Percentiles rank a stretch among this genome's conserved stretches.
Conservation (phyloP, 2,888 invertebrate species). For the Zaprionus obscuricornis region DNA sequence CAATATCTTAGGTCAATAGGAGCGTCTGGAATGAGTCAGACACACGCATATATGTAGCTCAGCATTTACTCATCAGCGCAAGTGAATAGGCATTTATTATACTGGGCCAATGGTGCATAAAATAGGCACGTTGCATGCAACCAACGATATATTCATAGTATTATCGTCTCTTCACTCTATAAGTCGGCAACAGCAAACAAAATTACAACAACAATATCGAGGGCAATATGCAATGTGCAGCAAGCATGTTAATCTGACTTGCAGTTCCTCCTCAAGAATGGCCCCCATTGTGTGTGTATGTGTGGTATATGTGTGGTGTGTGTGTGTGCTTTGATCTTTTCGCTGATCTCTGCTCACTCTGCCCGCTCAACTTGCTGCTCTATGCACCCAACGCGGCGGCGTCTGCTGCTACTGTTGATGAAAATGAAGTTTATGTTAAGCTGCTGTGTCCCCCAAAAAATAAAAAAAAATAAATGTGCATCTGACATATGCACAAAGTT, state of each 20-base stretch:
- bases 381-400: constrained; percentile 14
- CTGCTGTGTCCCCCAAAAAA: too few species aligned
- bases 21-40: constrained; percentile 34
- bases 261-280: constrained; percentile 54
- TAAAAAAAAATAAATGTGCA: not conserved
- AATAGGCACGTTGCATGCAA: constrained; percentile 53
- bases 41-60: too few species aligned
- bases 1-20: constrained; percentile 32
- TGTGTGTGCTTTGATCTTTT: constrained; percentile 38
- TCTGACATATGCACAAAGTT: constrained; percentile 56
- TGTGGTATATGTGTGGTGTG: too few species aligned
- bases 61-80: constrained; percentile 17
- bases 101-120: constrained; percentile 50
- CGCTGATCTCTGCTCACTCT: constrained; percentile 26
- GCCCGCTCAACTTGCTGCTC: constrained; percentile 20
- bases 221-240: constrained; percentile 22
- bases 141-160: constrained; percentile 55
- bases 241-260: constrained; percentile 43
- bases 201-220: constrained; percentile 16
- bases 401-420: too few species aligned
- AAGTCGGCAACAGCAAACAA: constrained; percentile 25
- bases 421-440: too few species aligned
- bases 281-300: constrained; percentile 52
- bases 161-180: constrained; percentile 35
- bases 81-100: constrained; percentile 52